Base-by-base conservation (phyloP, 1,140 invertebrate genomes). In the Ptiloglossa arizonensis region DNA sequence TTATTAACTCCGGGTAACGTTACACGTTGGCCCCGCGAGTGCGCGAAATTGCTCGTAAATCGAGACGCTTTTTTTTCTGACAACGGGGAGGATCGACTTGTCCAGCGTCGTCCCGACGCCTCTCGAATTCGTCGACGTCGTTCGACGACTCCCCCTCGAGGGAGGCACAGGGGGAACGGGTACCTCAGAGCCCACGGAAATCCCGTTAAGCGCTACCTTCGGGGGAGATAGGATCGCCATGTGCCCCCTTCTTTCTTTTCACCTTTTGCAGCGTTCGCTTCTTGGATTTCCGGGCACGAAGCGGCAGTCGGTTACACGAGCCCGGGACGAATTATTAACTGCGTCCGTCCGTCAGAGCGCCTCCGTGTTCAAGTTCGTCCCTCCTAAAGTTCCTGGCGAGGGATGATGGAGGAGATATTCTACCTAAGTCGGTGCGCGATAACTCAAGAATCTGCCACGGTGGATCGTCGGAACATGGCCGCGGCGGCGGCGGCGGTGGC, bases 1-100 rank as follows among this genome's bases (percentile, higher is more conserved):
- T 90, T 91, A 90, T 91, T 90, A 91, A 90, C 89, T 88, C 85
- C 78, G 79, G 80, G 76, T 89, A 88, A 89, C 82, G 88, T 85
- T 89, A 88, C 88, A 85, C 85, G 87, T 76, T 89, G 80, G 79
- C 57, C 73, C 71, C 5, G 79, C 77, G 80, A 75, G 83, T 69
- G 67, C 80, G 81, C 75, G 79, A 72, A 54, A 77, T 62, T 60
- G 46, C 15, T 60, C 57, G 56, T 72, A 72, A 76, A 48, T 74
- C 71, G 57, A 52, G 46, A 60, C 27, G 24, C 35, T 57, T 46
- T 75, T 57, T 56, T 19, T 27, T 3, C 17, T n/a, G 46, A 5
- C 8, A 54, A 17, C n/a, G n/a, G n/a, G n/a, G n/a, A n/a, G n/a
- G n/a, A n/a, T n/a, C n/a, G n/a, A n/a, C n/a, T n/a, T n/a, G n/a